These are phyloP conservation scores for Drosophila repletoides DNA, from an alignment of 1,140 invertebrate species.

Conservation along the genomic window DNA sequence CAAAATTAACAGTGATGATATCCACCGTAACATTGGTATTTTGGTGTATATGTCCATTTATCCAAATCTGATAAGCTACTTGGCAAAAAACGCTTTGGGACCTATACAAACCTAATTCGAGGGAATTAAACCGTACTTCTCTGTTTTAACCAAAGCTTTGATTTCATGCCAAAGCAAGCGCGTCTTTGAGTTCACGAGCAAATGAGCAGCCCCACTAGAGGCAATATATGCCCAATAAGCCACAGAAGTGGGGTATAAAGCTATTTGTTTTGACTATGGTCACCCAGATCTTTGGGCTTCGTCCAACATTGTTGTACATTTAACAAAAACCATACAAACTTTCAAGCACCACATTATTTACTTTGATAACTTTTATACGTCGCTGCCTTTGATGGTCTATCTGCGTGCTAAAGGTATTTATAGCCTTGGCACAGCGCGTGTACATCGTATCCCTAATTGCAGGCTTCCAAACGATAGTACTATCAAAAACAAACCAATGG, in stretches of 20 bases:
- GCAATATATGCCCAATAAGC: constrained; percentile 17
- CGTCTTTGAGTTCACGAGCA: constrained; percentile 13
- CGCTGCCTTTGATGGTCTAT: constrained; percentile 3
- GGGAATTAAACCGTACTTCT: too few relatives aligned
- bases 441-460: constrained; percentile 11
- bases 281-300: constrained; percentile 22
- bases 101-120: too few relatives aligned
- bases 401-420: constrained; percentile 7
- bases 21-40: too few relatives aligned
- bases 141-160: too few relatives aligned
- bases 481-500: constrained; percentile 10
- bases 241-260: constrained; percentile 16
- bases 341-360: constrained; percentile 1
- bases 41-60: too few relatives aligned
- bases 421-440: not conserved
- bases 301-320: constrained; percentile 11
- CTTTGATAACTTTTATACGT: constrained; percentile 15
- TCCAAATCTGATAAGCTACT: not conserved
- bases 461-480: not conserved
- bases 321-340: too few relatives aligned
- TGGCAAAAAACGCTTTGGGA: too few relatives aligned
- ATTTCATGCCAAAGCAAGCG: too few relatives aligned
- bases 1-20: too few relatives aligned
- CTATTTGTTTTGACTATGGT: constrained; percentile 27
- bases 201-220: constrained; percentile 6